phyloP scores from a whole-genome alignment of 1,140 invertebrate genomes.

The Philopotamus ludificatus region DNA sequence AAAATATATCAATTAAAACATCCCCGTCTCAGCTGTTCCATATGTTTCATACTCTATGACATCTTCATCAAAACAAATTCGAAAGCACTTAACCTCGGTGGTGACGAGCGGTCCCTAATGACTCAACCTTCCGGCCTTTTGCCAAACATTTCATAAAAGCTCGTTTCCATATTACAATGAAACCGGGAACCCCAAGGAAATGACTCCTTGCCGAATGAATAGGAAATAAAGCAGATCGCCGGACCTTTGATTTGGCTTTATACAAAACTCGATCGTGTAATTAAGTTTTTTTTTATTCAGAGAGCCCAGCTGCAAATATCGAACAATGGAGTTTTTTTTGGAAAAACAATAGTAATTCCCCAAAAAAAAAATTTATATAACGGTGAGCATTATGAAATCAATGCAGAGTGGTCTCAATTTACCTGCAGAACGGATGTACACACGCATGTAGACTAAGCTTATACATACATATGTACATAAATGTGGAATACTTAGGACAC shows the following conservation, averaged over 20 bases:
- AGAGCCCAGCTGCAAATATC: neutral
- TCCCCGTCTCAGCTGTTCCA: neutral
- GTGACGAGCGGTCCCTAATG: conserved; percentile 6
- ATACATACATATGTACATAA: neutral
- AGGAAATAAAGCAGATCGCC: too few species aligned
- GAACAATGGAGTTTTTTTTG: neutral
- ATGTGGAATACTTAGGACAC: neutral
- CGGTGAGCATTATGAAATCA: neutral
- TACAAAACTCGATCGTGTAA: neutral
- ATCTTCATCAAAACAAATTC: conserved; percentile 18
- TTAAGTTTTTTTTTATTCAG: too few species aligned
- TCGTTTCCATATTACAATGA: neutral
- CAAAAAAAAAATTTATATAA: neutral
- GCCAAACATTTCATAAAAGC: neutral
- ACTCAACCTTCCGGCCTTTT: conserved; percentile 1
- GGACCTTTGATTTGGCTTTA: too few species aligned
- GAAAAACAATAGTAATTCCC: neutral
- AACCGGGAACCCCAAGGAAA: too few species aligned
- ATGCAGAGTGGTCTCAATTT: neutral
- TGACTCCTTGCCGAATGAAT: too few species aligned
- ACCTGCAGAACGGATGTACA: neutral
- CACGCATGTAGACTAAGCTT: neutral
- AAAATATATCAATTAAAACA: too few species aligned
- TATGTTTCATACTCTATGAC: too few species aligned
- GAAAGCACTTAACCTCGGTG: conserved; percentile 10